Percentiles rank a stretch among this genome's conserved stretches.
phyloP scores from a whole-genome alignment of 92 coral and sea anemone species.

The Umimayanthus kanabou region DNA sequence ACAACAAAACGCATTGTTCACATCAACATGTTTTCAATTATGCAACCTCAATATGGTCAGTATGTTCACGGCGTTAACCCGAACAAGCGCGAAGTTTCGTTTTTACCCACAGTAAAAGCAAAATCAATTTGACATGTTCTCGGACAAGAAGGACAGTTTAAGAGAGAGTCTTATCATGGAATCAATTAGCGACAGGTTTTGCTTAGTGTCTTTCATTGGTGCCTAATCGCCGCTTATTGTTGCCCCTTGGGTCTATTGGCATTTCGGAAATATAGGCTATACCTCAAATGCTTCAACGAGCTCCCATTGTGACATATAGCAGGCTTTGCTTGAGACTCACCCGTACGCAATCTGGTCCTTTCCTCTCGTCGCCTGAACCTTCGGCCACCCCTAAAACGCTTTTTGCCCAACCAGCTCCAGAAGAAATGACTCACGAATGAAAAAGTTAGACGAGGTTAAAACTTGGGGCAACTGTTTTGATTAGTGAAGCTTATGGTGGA shows the following conservation, averaged over 20 bases:
- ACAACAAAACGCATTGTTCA: background rate
- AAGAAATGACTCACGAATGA: background rate
- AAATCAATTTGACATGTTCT: conserved; percentile 13
- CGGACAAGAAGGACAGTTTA: background rate
- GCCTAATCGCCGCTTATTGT: background rate
- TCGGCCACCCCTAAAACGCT: conserved; percentile 9
- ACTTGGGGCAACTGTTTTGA: background rate
- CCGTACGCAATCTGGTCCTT: background rate
- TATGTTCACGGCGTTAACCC: background rate
- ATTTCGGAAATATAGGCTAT: conserved; percentile 33
- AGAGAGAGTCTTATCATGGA: background rate
- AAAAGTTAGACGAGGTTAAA: background rate
- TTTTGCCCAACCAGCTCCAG: background rate
- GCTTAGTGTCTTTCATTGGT: conserved; percentile 19
- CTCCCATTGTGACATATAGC: conserved; percentile 33
- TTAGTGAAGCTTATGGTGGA: background rate
- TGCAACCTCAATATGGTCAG: background rate
- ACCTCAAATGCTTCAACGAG: conserved; percentile 19
- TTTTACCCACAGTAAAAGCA: background rate
- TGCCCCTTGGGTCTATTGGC: conserved; percentile 29
- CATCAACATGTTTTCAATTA: conserved; percentile 3
- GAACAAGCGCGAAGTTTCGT: background rate
- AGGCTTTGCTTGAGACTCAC: background rate
- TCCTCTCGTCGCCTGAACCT: conserved; percentile 24
- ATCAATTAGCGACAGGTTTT: background rate